Conservation (phyloP, 2,888 invertebrate species). For the Sicus ferrugineus region DNA sequence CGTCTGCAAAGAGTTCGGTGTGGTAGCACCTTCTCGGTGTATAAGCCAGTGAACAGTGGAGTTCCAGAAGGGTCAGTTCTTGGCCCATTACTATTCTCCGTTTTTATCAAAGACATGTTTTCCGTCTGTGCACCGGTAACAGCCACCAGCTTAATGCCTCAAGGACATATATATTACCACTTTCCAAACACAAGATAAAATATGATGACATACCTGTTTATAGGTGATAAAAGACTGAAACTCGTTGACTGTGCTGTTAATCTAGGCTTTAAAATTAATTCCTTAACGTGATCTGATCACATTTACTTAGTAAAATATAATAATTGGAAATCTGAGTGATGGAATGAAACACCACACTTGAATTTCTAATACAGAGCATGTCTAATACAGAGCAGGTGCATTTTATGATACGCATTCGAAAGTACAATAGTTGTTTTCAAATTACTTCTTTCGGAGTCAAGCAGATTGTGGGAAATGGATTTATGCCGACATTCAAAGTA, state of each 20-base stretch:
- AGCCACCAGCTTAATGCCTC: neutral
- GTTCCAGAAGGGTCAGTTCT: slow-evolving; percentile 8
- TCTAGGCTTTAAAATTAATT: neutral
- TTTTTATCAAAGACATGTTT: neutral
- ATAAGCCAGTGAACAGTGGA: neutral
- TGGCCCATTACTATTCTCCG: neutral
- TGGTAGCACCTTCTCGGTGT: neutral
- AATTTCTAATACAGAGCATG: too few relatives aligned
- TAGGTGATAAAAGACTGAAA: neutral
- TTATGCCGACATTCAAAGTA: too few relatives aligned
- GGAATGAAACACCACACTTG: too few relatives aligned
- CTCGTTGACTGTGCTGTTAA: neutral
- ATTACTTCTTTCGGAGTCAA: too few relatives aligned
- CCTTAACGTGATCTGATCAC: neutral
- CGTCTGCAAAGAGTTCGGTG: neutral
- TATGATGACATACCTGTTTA: neutral
- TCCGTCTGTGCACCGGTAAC: neutral
- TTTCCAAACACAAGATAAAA: neutral
- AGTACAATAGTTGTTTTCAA: too few relatives aligned
- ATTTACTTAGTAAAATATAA: too few relatives aligned
- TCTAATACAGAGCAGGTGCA: too few relatives aligned
- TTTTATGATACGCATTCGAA: too few relatives aligned
- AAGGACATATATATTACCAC: neutral
- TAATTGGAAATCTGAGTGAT: too few relatives aligned
- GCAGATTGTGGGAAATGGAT: too few relatives aligned